Percentiles rank a stretch among this genome's conserved stretches.
Conservation (phyloP, 2,888 invertebrate species). For the Phortica okadai region DNA sequence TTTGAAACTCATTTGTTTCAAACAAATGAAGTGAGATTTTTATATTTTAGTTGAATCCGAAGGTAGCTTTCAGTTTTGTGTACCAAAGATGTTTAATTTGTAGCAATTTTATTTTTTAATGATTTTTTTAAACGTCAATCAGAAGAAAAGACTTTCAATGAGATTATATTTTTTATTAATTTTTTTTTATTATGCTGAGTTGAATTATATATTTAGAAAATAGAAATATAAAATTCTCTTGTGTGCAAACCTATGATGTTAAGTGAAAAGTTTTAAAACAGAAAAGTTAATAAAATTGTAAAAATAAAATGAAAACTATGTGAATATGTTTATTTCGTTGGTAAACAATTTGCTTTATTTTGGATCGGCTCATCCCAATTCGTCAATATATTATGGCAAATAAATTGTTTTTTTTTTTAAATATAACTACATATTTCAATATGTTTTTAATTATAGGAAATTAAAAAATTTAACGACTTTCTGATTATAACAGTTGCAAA, state of each 20-base stretch:
- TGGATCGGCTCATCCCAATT: no score
- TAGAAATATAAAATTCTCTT: background rate
- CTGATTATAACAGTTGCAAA: no score
- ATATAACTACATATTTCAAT: no score
- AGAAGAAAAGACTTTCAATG: conserved; percentile 14
- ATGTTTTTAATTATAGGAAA: no score
- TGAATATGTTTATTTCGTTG: background rate
- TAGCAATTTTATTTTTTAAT: conserved; percentile 31
- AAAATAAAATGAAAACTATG: background rate
- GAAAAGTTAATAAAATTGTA: background rate
- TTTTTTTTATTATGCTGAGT: background rate
- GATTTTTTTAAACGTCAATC: background rate
- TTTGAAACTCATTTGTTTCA: conserved; percentile 4
- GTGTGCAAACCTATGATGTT: background rate
- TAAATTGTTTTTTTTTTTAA: no score
- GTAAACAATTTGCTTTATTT: no score
- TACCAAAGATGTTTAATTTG: conserved; percentile 60
- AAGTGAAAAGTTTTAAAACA: background rate
- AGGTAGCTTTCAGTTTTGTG: conserved; percentile 55
- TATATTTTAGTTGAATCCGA: conserved; percentile 25
- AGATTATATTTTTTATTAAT: conserved; percentile 11
- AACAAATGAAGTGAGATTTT: conserved; percentile 15
- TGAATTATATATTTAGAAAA: background rate
- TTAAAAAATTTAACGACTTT: no score
- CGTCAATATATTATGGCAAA: no score